phyloP scores from a whole-genome alignment of 2,113 vertebrate genomes.

The Periophthalmus modestus region DNA sequence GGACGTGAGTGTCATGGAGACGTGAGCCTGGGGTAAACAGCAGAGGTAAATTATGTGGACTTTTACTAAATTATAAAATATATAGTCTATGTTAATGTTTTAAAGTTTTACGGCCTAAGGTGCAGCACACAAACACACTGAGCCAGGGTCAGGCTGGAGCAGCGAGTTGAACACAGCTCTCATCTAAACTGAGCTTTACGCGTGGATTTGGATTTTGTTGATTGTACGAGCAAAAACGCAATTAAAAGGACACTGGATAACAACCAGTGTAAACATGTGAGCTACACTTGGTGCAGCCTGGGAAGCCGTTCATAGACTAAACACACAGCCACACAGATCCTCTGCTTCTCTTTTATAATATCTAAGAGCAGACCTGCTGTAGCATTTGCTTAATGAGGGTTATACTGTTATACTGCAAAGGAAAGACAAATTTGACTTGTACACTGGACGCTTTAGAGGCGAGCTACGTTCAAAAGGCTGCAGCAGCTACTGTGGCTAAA shows the following conservation, averaged over 20 bases:
- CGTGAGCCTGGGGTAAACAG: slow-evolving; percentile 24
- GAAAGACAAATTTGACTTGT: slow-evolving; percentile 35
- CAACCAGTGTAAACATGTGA: slow-evolving; percentile 43
- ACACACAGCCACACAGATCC: slow-evolving; percentile 16
- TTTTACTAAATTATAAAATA: slow-evolving; percentile 48
- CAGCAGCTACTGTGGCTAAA: slow-evolving; percentile 47
- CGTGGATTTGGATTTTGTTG: slow-evolving; percentile 49
- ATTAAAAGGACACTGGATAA: slow-evolving; percentile 46
- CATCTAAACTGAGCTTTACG: slow-evolving; percentile 52
- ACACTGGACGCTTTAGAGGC: slow-evolving; percentile 55
- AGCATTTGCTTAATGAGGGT: slow-evolving; percentile 14
- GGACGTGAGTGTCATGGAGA: slow-evolving; percentile 16
- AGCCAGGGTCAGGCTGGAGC: slow-evolving; percentile 62
- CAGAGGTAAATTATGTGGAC: slow-evolving; percentile 32
- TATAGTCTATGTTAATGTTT: slow-evolving; percentile 28
- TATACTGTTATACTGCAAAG: slow-evolving; percentile 26
- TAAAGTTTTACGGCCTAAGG: slow-evolving; percentile 65
- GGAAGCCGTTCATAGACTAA: slow-evolving; percentile 37
- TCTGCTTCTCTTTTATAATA: slow-evolving; percentile 13
- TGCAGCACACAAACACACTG: slow-evolving; percentile 64
- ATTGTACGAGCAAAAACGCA: slow-evolving; percentile 41
- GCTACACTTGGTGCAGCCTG: slow-evolving; percentile 36
- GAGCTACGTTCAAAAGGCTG: slow-evolving; percentile 42
- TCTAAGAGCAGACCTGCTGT: slow-evolving; percentile 25
- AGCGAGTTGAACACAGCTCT: slow-evolving; percentile 63